Conservation (phyloP, 2,797 vertebrate species). For the Adrianichthys oophorus region DNA sequence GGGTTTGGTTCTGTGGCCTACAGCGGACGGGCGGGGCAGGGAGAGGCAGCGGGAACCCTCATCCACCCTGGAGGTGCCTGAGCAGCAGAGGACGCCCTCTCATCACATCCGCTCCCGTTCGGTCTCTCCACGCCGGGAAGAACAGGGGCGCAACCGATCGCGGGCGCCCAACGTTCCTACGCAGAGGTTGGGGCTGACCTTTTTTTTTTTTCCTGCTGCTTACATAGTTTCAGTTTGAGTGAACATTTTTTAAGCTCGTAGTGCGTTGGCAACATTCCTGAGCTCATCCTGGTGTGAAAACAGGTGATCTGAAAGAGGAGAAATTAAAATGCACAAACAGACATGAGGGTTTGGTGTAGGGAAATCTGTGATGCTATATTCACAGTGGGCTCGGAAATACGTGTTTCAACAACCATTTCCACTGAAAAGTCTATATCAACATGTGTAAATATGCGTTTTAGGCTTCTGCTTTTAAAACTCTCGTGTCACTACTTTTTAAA, state of each 20-base stretch:
- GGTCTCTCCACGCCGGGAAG: conserved; percentile 93
- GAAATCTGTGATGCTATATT: too few species aligned
- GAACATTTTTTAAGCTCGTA: not conserved
- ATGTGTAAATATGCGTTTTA: too few species aligned
- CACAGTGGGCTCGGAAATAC: too few species aligned
- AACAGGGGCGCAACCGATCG: conserved; percentile 90
- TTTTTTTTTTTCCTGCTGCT: too few species aligned
- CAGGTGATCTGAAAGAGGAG: not conserved
- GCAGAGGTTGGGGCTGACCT: conserved; percentile 85
- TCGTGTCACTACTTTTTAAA: too few species aligned
- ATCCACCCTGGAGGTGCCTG: conserved; percentile 93
- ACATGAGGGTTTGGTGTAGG: too few species aligned
- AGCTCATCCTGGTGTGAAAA: not conserved
- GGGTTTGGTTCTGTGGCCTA: conserved; percentile 18
- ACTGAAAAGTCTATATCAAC: too few species aligned
- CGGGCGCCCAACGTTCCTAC: conserved; percentile 91
- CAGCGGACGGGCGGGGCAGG: conserved; percentile 83
- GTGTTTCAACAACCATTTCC: too few species aligned
- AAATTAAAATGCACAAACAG: not conserved
- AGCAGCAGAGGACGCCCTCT: conserved; percentile 84
- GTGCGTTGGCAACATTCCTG: not conserved
- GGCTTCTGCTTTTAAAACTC: too few species aligned
- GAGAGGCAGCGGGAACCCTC: conserved; percentile 73
- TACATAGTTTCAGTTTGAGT: not conserved
- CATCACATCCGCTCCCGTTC: conserved; percentile 94